Conservation (phyloP, 1,140 invertebrate genomes). For the Halesus radiatus region DNA sequence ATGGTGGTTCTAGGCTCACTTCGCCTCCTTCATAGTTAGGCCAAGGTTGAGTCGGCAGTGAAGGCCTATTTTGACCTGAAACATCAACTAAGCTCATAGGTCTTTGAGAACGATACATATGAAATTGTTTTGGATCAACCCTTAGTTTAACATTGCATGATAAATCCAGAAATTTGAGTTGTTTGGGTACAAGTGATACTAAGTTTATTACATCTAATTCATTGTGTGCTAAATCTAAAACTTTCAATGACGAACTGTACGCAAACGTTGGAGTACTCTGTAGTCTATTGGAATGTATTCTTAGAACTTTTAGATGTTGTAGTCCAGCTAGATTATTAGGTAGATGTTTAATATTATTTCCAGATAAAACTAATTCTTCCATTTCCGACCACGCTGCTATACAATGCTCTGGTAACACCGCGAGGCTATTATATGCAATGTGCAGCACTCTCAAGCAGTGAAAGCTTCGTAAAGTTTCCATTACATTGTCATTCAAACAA, state of each 20-base stretch:
- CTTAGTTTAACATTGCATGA: conserved; percentile 86
- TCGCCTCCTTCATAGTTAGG: conserved; percentile 73
- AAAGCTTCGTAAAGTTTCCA: conserved; percentile 79
- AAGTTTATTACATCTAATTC: conserved; percentile 85
- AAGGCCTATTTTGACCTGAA: conserved; percentile 80
- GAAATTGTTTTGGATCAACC: conserved; percentile 85
- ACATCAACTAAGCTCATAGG: conserved; percentile 87
- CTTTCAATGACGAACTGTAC: conserved; percentile 80
- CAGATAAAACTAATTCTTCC: conserved; percentile 86
- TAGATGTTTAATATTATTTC: conserved; percentile 83
- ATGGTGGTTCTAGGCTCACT: conserved; percentile 74
- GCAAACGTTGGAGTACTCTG: conserved; percentile 82
- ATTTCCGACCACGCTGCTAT: conserved; percentile 82
- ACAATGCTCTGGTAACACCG: conserved; percentile 81
- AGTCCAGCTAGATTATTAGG: conserved; percentile 83
- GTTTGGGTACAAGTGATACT: conserved; percentile 80
- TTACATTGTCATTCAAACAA: conserved; percentile 80
- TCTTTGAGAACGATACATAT: conserved; percentile 81
- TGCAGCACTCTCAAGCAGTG: conserved; percentile 79
- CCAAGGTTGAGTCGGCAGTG: conserved; percentile 75
- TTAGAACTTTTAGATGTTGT: conserved; percentile 79
- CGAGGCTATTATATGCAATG: conserved; percentile 84
- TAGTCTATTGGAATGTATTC: conserved; percentile 87
- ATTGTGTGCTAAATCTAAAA: conserved; percentile 88
- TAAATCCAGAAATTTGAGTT: conserved; percentile 87